A percentile compares a stretch with the other conserved stretches of the same genome.
Conservation (phyloP, 2,797 vertebrate species). For the Apodemus agrarius region DNA sequence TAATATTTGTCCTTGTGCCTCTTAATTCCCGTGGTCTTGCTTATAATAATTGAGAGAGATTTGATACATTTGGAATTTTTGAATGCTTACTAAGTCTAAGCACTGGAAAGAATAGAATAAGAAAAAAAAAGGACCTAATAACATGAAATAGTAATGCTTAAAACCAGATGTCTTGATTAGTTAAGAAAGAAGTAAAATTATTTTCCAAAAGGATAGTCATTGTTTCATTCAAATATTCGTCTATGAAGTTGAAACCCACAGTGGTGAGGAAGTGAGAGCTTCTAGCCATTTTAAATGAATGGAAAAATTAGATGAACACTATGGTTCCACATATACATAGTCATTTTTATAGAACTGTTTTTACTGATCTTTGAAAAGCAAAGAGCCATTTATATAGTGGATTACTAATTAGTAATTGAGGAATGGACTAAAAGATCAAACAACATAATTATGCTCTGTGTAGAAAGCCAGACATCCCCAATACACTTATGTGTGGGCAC, state of each 20-base stretch:
- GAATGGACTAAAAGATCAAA: not conserved
- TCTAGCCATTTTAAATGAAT: constrained; percentile 32
- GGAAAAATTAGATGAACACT: not conserved
- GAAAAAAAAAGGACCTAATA: constrained; percentile 25
- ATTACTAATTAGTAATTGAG: not conserved
- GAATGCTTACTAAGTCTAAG: constrained; percentile 27
- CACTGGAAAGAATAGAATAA: not conserved
- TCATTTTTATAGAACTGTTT: constrained; percentile 18
- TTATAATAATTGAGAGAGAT: constrained; percentile 35
- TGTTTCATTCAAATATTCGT: constrained; percentile 44
- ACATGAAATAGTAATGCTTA: constrained; percentile 29
- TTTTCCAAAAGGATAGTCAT: constrained; percentile 29
- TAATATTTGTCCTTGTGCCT: not conserved
- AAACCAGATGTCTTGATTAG: constrained; percentile 52
- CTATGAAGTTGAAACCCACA: constrained; percentile 56
- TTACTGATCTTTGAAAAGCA: not conserved
- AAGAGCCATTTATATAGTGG: not conserved
- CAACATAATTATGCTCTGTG: not conserved
- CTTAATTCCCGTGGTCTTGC: not conserved
- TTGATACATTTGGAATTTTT: constrained; percentile 29
- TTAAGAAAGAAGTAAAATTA: constrained; percentile 18
- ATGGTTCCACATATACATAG: not conserved
- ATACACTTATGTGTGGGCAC: not conserved
- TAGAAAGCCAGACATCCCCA: not conserved
- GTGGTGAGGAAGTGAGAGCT: constrained; percentile 22